phyloP scores from a whole-genome alignment of 2,888 invertebrate species.

The Tholera decimalis region DNA sequence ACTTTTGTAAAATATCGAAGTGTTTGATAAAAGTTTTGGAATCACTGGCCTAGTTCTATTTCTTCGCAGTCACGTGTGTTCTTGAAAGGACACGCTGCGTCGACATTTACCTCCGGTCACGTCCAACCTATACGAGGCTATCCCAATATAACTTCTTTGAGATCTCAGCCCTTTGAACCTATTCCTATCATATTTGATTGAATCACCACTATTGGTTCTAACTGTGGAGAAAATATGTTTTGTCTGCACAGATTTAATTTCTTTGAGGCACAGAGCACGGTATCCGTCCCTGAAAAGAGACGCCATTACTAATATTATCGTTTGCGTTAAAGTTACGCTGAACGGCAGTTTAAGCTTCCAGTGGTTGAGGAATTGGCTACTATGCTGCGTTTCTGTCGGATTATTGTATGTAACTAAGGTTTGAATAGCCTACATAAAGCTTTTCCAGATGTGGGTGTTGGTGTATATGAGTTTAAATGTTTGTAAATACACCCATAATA shows the following conservation, averaged over 20 bases:
- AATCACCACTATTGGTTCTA: constrained; percentile 1
- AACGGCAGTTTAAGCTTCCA: not conserved
- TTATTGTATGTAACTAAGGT: too few species aligned
- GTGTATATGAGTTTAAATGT: too few species aligned
- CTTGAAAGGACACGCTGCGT: constrained; percentile 33
- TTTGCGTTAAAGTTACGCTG: not conserved
- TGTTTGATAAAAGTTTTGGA: not conserved
- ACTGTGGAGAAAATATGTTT: not conserved
- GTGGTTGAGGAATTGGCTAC: too few species aligned
- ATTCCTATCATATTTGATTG: too few species aligned
- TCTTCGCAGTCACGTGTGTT: constrained; percentile 39
- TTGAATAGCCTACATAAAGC: too few species aligned
- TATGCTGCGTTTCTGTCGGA: too few species aligned
- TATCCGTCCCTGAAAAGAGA: not conserved
- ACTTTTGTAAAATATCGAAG: not conserved
- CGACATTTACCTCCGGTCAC: constrained; percentile 42
- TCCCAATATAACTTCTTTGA: constrained; percentile 19
- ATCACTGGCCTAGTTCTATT: constrained; percentile 10
- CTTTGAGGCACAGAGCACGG: not conserved
- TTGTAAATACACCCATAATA: too few species aligned
- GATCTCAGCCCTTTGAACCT: constrained; percentile 19
- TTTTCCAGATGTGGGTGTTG: too few species aligned
- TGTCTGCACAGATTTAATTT: not conserved
- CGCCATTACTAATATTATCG: not conserved
- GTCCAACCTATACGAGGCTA: constrained; percentile 18